A percentile compares a stretch with the other conserved stretches of the same genome.
Conservation (phyloP, 2,113 vertebrate species). For the Coturnix japonica region DNA sequence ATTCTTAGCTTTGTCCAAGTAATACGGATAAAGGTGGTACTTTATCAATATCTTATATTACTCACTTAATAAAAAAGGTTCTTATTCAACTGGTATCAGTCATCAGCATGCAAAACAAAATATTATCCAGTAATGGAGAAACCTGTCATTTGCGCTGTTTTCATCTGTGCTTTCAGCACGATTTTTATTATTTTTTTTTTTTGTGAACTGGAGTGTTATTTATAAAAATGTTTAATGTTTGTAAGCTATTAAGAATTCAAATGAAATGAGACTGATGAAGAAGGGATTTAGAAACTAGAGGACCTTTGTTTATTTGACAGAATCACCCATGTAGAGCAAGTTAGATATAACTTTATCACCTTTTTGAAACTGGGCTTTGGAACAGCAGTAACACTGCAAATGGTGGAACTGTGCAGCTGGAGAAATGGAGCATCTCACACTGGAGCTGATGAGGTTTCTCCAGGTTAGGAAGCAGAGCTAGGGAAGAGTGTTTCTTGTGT, state of each 20-base stretch:
- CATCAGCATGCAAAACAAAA: background rate
- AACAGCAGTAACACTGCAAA: background rate
- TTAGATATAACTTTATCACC: background rate
- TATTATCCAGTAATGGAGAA: background rate
- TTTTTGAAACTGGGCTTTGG: background rate
- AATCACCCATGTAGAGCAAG: background rate
- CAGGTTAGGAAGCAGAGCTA: background rate
- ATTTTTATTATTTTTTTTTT: too few species aligned
- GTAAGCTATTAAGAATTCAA: background rate
- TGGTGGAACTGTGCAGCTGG: rapidly evolving
- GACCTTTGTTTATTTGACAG: background rate
- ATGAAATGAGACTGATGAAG: background rate
- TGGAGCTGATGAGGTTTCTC: background rate
- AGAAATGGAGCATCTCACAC: background rate
- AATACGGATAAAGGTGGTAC: background rate
- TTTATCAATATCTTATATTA: background rate
- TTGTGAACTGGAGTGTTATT: background rate
- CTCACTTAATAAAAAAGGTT: background rate
- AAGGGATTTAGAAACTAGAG: background rate
- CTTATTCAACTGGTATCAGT: background rate
- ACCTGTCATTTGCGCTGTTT: background rate
- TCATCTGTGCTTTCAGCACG: background rate
- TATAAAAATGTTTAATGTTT: background rate
- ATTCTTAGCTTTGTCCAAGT: background rate
- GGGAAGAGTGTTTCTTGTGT: background rate